Evolutionary conservation across 2,797 vertebrate species (phyloP), one percentile per base, ranked within the genome.

Genomic region (Selene dorsalis): DNA sequence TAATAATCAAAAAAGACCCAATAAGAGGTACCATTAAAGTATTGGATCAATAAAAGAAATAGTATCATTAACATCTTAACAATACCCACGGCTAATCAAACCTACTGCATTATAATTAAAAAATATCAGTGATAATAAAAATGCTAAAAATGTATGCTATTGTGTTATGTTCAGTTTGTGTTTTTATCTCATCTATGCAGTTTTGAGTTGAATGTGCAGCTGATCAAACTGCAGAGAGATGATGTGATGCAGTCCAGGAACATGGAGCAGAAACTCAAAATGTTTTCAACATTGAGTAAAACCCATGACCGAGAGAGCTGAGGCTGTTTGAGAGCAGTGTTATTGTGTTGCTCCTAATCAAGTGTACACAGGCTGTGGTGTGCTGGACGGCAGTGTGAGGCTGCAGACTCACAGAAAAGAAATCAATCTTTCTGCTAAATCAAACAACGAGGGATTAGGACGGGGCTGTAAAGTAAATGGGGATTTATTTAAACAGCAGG

Each of bases 401-500:
- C 55, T 76, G 72, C 65, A 74, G 39, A 12, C 3, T 63, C 61
- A 61, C 3, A 50, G 8, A 66, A 58, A n/a, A 67, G 6, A 61
- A 53, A 80, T 79, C 55, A 55, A 69, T 80, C 30, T 41, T 66
- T 57, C 62, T 50, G 57, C 38, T 43, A 60, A 60, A 66, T 59
- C 50, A 72, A 80, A 79, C 64, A 67, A 43, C 61, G 8, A 22
- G 35, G 53, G 66, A 63, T 76, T 65, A 75, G 26, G 9, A 35
- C 8, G 3, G 24, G 8, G 10, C 73, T 75, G 57, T 32, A 67
- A 75, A 74, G 72, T 77, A 75, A 74, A 86, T 22, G 38, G 38
- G 48, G 76, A 30, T 71, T 76, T 70, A 79, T 77, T 82, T 74
- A 59, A 84, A 80, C 52, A 73, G 75, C 87, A 87, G 76, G 73